A percentile compares a stretch with the other conserved stretches of the same genome.
Conservation (phyloP, 2,797 vertebrate species). For the Myotis myotis region DNA sequence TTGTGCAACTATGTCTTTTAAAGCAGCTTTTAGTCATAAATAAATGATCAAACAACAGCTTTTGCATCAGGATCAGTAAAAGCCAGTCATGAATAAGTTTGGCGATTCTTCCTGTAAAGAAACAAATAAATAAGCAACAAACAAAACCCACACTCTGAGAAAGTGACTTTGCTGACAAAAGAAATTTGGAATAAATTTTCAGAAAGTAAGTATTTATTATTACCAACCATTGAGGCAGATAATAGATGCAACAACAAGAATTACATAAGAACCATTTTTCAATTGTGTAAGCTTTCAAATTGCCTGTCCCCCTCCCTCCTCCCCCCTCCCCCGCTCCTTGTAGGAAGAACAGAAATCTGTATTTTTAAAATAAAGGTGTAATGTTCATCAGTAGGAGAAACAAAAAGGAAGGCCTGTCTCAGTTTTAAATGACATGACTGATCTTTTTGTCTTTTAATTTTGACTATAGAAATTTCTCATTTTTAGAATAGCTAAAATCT, state of each 20-base stretch:
- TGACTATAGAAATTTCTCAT: slow-evolving; percentile 56
- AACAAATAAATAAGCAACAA: background rate
- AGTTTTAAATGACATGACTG: slow-evolving; percentile 55
- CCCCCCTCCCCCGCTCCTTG: background rate
- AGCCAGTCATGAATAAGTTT: slow-evolving; percentile 49
- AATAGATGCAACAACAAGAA: slow-evolving; percentile 59
- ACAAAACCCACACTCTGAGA: slow-evolving; percentile 51
- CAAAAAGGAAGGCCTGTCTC: slow-evolving; percentile 36
- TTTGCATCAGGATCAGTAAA: slow-evolving; percentile 55
- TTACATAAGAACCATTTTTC: slow-evolving; percentile 68
- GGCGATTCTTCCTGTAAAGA: slow-evolving; percentile 28
- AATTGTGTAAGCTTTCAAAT: slow-evolving; percentile 53
- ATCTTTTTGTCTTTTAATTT: slow-evolving; percentile 49
- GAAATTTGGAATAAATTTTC: slow-evolving; percentile 63
- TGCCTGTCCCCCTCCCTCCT: background rate
- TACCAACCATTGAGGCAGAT: slow-evolving; percentile 57
- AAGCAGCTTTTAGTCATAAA: slow-evolving; percentile 55
- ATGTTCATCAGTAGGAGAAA: slow-evolving; percentile 62
- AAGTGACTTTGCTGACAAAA: slow-evolving; percentile 73
- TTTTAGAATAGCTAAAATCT: slow-evolving; percentile 53
- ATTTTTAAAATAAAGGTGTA: slow-evolving; percentile 52
- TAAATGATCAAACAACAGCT: slow-evolving; percentile 56
- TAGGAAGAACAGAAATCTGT: slow-evolving; percentile 42
- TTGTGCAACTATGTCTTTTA: slow-evolving; percentile 50
- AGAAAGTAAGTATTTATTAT: slow-evolving; percentile 48